phyloP scores from a whole-genome alignment of 2,113 vertebrate genomes.

The Setophaga kirtlandii region DNA sequence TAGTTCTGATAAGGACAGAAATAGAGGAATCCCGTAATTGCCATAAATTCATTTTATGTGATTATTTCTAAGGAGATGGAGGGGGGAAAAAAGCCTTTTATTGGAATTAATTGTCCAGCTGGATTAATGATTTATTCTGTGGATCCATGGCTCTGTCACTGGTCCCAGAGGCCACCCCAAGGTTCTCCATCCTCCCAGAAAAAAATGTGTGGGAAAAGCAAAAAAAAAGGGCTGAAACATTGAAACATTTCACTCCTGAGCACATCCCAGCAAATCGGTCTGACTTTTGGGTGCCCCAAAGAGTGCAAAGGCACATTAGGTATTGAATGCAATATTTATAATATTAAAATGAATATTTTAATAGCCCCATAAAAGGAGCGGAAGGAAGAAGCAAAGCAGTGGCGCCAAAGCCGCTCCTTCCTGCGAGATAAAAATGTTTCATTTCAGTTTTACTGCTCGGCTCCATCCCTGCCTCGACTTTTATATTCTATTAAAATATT shows the following conservation, averaged over 20 bases:
- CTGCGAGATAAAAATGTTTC: constrained; percentile 3
- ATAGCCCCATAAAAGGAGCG: background rate
- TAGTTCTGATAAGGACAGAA: background rate
- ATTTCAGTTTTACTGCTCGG: background rate
- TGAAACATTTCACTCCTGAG: background rate
- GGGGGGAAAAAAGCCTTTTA: background rate
- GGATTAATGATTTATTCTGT: accelerated
- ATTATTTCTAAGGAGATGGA: background rate
- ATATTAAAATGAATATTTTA: constrained; percentile 65
- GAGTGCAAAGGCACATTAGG: background rate
- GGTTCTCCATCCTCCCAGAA: background rate
- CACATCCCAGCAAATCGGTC: background rate
- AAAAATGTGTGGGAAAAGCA: background rate
- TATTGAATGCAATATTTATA: constrained; percentile 41
- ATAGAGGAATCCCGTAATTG: background rate
- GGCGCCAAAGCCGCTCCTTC: background rate
- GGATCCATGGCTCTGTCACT: background rate
- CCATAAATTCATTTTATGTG: constrained; percentile 28
- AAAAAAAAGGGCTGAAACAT: background rate
- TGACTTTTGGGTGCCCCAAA: background rate
- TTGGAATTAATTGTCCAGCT: background rate
- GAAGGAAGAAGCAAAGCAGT: background rate
- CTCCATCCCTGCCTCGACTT: background rate
- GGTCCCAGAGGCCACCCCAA: background rate
- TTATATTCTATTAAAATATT: constrained; percentile 36